phyloP scores from a whole-genome alignment of 1,140 invertebrate species.

The Pollicipes pollicipes region DNA sequence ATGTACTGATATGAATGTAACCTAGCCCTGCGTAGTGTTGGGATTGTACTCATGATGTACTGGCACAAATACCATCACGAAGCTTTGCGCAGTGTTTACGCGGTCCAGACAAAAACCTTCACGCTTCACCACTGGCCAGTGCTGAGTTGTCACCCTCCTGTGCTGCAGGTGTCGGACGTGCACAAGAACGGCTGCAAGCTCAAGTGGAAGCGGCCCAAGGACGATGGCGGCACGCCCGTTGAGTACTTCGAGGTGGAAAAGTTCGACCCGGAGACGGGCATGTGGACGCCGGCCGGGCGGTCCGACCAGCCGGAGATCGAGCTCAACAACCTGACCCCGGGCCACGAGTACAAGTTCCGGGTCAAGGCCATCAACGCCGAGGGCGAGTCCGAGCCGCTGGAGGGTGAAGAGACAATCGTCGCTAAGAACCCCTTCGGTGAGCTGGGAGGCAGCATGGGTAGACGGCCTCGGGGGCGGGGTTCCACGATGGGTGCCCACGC shows the following conservation, averaged over 20 bases:
- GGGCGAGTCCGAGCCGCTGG: conserved; percentile 86
- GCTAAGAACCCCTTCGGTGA: conserved; percentile 89
- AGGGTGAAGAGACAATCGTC: conserved; percentile 61
- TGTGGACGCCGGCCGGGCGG: conserved; percentile 77
- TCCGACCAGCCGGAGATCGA: conserved; percentile 60
- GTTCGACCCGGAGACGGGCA: conserved; percentile 77
- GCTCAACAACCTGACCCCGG: conserved; percentile 67
- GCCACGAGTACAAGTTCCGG: conserved; percentile 85
- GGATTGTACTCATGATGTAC: too few species aligned
- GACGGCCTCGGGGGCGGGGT: too few species aligned
- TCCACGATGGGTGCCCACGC: too few species aligned
- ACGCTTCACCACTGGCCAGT: too few species aligned
- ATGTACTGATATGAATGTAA: too few species aligned
- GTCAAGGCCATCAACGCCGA: conserved; percentile 90
- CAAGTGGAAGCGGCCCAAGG: conserved; percentile 81
- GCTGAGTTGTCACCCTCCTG: too few species aligned
- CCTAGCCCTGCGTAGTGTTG: too few species aligned
- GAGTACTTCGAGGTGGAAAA: conserved; percentile 48
- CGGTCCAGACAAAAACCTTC: too few species aligned
- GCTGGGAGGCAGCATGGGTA: conserved; percentile 16
- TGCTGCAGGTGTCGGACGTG: conserved; percentile 56
- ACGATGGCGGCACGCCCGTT: conserved; percentile 51
- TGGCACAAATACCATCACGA: too few species aligned
- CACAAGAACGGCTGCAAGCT: conserved; percentile 84
- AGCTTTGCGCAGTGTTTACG: too few species aligned